These are phyloP conservation scores for Cherax quadricarinatus DNA, from an alignment of 1,140 invertebrate species.

Conservation along the genomic window DNA sequence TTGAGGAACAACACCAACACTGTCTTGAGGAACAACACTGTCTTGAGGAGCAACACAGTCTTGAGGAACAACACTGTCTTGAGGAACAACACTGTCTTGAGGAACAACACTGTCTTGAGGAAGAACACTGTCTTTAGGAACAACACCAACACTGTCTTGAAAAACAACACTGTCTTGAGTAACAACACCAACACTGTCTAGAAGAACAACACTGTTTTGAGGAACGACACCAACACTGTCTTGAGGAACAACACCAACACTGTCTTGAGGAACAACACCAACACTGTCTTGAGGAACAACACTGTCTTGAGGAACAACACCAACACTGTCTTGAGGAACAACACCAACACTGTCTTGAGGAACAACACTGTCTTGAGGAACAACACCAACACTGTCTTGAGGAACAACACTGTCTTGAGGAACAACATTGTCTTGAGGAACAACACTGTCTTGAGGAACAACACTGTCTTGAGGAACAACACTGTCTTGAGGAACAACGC, in stretches of 20 bases:
- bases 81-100: not conserved
- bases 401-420: too few relatives aligned
- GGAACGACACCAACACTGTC: too few relatives aligned
- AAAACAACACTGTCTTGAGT: not conserved
- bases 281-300: not conserved
- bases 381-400: too few relatives aligned
- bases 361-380: not conserved
- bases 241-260: too few relatives aligned
- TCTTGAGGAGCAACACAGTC: not conserved
- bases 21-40: too few relatives aligned
- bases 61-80: not conserved
- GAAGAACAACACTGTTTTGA: too few relatives aligned
- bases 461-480: too few relatives aligned
- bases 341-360: not conserved
- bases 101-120: not conserved
- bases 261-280: not conserved
- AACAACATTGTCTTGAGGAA: not conserved
- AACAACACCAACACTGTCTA: too few relatives aligned
- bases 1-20: not conserved
- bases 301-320: not conserved
- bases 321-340: not conserved
- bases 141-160: too few relatives aligned
- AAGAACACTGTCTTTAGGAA: not conserved
- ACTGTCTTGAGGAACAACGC: not conserved
- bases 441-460: not conserved